These are phyloP conservation scores for Acanthurus tractus DNA, from an alignment of 2,797 vertebrate species.

Conservation along the genomic window DNA sequence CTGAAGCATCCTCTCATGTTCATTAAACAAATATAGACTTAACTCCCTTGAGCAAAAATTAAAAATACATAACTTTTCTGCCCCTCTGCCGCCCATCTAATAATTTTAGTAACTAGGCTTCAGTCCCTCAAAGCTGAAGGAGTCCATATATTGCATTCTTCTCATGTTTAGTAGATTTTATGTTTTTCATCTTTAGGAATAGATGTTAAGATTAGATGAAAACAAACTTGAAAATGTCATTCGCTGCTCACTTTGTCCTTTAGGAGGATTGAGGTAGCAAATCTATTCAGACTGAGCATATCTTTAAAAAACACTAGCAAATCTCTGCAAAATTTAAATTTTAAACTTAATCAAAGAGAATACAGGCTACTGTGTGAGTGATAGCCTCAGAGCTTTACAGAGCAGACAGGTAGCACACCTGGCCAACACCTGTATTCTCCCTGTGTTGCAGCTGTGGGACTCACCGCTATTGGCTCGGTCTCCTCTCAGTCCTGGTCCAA, in stretches of 20 bases:
- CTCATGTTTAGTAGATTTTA: background rate
- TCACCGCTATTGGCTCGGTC: constrained; percentile 73
- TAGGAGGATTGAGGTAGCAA: too few species aligned
- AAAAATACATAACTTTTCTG: background rate
- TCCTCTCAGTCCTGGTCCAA: constrained; percentile 63
- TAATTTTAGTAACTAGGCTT: background rate
- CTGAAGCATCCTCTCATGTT: background rate
- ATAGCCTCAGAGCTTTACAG: background rate
- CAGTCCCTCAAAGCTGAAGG: background rate
- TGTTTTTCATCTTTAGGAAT: background rate
- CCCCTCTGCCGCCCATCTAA: too few species aligned
- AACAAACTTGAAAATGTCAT: background rate
- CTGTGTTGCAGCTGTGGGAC: constrained; percentile 54
- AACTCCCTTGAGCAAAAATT: background rate
- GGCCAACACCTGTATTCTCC: constrained; percentile 20
- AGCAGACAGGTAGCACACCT: constrained; percentile 27
- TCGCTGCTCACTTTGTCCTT: background rate
- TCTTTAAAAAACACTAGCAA: background rate
- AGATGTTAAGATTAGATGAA: background rate
- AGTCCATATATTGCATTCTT: background rate
- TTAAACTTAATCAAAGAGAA: background rate
- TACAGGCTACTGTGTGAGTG: background rate
- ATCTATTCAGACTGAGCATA: background rate
- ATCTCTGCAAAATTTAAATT: background rate
- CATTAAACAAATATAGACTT: background rate